Conservation (phyloP, 2,888 invertebrate genomes). For the Xiphydria camelus region DNA sequence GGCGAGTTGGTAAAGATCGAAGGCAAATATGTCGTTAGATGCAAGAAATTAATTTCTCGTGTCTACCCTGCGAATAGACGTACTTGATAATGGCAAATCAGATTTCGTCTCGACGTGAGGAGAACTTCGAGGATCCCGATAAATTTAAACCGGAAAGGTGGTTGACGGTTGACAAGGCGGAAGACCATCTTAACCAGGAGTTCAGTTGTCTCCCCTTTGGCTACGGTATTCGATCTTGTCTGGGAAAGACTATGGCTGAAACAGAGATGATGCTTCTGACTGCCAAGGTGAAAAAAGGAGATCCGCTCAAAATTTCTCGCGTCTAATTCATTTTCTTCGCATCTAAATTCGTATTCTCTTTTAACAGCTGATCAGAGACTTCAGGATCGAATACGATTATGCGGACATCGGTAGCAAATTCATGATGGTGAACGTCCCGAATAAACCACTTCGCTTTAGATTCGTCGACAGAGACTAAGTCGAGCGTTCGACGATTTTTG, state of each 20-base stretch:
- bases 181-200: slow-evolving; percentile 55
- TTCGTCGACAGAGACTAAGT: slow-evolving; percentile 63
- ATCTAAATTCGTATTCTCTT: slow-evolving; percentile 6
- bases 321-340: not conserved
- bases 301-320: not conserved
- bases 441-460: slow-evolving; percentile 66
- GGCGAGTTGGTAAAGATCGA: no score
- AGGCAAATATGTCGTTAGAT: not conserved
- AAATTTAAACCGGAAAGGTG: slow-evolving; percentile 69
- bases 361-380: slow-evolving; percentile 65
- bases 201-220: slow-evolving; percentile 70
- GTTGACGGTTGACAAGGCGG: slow-evolving; percentile 56
- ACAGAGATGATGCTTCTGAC: slow-evolving; percentile 64
- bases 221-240: slow-evolving; percentile 65
- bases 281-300: slow-evolving; percentile 58
- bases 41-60: no score
- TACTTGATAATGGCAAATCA: slow-evolving; percentile 69
- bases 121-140: slow-evolving; percentile 67
- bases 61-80: no score
- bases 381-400: slow-evolving; percentile 69
- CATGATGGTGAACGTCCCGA: slow-evolving; percentile 65
- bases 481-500: no score
- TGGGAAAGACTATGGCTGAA: slow-evolving; percentile 67
- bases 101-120: slow-evolving; percentile 65
- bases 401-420: slow-evolving; percentile 65